These are phyloP conservation scores for Sipha flava DNA, from an alignment of 1,140 invertebrate species.

Conservation along the genomic window DNA sequence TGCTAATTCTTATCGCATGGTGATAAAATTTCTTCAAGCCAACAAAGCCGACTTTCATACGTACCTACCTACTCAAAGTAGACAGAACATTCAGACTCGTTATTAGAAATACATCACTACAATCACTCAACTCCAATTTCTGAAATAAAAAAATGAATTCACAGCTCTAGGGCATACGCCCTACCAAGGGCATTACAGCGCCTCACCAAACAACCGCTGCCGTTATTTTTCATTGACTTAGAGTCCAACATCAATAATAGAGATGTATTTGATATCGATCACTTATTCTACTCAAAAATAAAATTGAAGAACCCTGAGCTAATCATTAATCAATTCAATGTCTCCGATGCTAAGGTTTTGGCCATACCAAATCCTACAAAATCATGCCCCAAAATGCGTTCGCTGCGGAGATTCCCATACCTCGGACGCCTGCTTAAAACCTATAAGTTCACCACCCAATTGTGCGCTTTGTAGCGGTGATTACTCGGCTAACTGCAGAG, in stretches of 20 bases:
- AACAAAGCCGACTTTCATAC: neutral
- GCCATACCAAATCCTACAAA: slow-evolving; percentile 41
- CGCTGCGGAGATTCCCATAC: slow-evolving; percentile 40
- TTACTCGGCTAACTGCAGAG: slow-evolving; percentile 43
- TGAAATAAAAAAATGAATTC: neutral
- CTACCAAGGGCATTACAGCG: neutral
- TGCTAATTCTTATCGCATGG: neutral
- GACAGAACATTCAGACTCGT: neutral
- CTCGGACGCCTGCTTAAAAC: slow-evolving; percentile 40
- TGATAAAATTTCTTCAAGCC: neutral
- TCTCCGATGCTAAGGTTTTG: slow-evolving; percentile 3
- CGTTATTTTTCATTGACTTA: neutral
- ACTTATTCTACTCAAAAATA: slow-evolving; percentile 34
- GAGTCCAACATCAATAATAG: neutral
- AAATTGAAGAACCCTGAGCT: slow-evolving; percentile 39
- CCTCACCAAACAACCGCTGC: neutral
- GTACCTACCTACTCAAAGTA: neutral
- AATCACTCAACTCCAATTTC: neutral
- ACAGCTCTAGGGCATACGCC: neutral
- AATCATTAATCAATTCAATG: slow-evolving; percentile 39
- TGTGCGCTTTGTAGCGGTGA: slow-evolving; percentile 41
- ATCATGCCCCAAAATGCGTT: slow-evolving; percentile 39
- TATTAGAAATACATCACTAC: neutral
- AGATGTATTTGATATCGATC: neutral
- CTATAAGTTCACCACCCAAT: slow-evolving; percentile 38